Evolutionary conservation across 1,140 invertebrate species (phyloP), one percentile per base, ranked within the genome.

Genomic region (Zaprionus davidi): DNA sequence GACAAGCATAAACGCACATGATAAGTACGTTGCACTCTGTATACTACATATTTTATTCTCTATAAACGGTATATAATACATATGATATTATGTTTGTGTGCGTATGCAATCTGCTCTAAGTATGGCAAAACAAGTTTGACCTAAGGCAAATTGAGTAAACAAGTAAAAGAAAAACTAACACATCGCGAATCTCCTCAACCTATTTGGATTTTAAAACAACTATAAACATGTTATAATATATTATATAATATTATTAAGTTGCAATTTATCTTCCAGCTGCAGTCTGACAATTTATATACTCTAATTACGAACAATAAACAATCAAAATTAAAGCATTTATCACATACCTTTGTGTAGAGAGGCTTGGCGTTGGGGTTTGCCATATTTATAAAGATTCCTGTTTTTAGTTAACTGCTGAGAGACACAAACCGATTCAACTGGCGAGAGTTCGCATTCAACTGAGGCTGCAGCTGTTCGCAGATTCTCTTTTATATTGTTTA

Each of bases 271-370:
- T 15, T 15, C 13, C 36, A 34, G 9, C 31, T 34, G 31, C 3
- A 34, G 31, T 9, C 31, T 34, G 31, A 11, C 9, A 38, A 13
- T 13, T 38, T 38, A 17, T 9, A 46, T 46, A 46, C n/a, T 6
- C 41, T 3, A 46, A 46, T 46, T 46, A 46, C 7, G 5, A 41
- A n/a, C 38, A 15, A 17, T 64, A 34, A 6, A 20, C 28, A 31
- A 46, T 46, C 13, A 36, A 51, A 20, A 49, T 17, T 15, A 6
- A 7, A 11, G 20, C 63, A 58, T 36, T 56, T 26, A 13, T 28
- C 5, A 13, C 81, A 82, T 67, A 92, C 92, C 77, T 92, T 87
- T 46, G 91, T 92, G 41, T 92, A 92, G 64, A 91, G 84, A 49
- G 92, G 86, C 72, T 81, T 66, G 56, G 78, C 77, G 53, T 83